Conservation (phyloP, 2,113 vertebrate species). For the Bolborhynchus lineola region DNA sequence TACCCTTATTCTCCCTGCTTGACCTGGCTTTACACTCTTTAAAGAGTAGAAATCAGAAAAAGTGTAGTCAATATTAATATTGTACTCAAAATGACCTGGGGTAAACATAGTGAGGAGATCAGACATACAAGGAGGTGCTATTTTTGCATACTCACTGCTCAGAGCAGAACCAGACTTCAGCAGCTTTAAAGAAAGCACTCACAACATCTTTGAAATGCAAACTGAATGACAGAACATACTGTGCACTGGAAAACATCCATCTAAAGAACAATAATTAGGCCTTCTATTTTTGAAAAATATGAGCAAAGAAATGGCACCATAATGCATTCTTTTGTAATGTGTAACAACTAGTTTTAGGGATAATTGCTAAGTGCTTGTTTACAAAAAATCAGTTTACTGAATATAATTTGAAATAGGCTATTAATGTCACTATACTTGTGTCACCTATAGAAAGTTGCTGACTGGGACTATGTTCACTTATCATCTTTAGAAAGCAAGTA, state of each 20-base stretch:
- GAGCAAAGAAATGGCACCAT: background rate
- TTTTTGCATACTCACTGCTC: background rate
- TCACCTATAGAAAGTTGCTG: background rate
- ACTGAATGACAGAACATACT: background rate
- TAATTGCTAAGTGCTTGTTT: background rate
- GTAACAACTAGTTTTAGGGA: background rate
- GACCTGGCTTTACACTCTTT: background rate
- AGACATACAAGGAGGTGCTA: background rate
- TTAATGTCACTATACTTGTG: background rate
- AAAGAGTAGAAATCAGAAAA: background rate
- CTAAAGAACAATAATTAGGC: background rate
- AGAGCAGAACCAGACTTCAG: background rate
- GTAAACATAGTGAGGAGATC: background rate
- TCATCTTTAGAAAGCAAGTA: background rate
- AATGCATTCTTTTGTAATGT: background rate
- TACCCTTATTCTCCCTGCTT: background rate
- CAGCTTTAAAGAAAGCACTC: background rate
- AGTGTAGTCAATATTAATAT: background rate
- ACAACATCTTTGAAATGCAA: background rate
- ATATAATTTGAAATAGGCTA: background rate
- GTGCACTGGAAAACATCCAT: background rate
- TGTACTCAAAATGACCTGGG: background rate
- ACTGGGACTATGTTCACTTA: background rate
- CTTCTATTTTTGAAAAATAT: conserved; percentile 3
- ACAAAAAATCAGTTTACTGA: background rate